These are phyloP conservation scores for Lacerta viridis DNA, from an alignment of 2,797 vertebrate genomes.

Conservation along the genomic window DNA sequence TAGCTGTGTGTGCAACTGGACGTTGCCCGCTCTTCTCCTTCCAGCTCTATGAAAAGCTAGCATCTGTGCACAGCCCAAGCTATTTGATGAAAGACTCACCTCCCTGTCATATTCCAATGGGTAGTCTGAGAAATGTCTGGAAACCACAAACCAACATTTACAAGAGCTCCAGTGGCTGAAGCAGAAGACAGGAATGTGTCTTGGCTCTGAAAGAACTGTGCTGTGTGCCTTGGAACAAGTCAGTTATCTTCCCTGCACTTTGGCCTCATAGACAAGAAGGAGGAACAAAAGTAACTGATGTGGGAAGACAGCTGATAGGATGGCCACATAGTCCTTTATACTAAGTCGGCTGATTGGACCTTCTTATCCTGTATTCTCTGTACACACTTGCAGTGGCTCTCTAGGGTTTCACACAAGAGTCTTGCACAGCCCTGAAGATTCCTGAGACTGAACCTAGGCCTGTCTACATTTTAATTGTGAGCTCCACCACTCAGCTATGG, in stretches of 20 bases:
- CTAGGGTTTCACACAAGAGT: neutral
- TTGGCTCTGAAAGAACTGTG: slow-evolving; percentile 24
- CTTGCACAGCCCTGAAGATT: neutral
- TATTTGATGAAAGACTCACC: slow-evolving; percentile 16
- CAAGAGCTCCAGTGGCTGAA: slow-evolving; percentile 32
- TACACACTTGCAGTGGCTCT: neutral
- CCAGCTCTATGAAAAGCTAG: neutral
- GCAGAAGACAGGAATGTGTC: slow-evolving; percentile 40
- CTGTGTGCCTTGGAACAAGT: slow-evolving; percentile 29
- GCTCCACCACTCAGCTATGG: neutral
- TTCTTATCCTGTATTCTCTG: neutral
- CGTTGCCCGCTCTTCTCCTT: neutral
- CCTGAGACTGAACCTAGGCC: neutral
- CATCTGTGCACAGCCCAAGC: neutral
- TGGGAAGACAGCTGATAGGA: neutral
- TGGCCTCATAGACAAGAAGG: slow-evolving; percentile 51
- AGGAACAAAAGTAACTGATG: slow-evolving; percentile 48
- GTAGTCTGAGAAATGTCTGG: neutral
- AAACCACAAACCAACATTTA: slow-evolving; percentile 42
- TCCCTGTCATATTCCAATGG: slow-evolving; percentile 52
- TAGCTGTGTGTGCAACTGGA: neutral
- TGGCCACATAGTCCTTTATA: slow-evolving; percentile 1
- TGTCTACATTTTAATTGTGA: neutral
- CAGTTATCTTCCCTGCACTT: slow-evolving; percentile 22
- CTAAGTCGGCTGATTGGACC: neutral